Evolutionary conservation across 1,140 invertebrate genomes (phyloP).

Genomic region (Drosophila suzukii): DNA sequence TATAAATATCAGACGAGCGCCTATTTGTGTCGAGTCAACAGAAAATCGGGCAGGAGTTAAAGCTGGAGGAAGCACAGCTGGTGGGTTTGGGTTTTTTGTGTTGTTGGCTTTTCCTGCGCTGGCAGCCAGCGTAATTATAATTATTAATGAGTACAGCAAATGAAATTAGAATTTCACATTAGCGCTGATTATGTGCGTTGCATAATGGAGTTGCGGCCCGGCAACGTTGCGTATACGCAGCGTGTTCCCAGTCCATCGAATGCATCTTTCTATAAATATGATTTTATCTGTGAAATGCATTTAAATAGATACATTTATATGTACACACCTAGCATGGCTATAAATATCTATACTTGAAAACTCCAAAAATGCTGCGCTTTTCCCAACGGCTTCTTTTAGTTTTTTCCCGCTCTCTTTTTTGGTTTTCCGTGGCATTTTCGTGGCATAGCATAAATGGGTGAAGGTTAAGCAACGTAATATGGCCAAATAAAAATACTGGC

Average conservation of each 20-base stretch:
- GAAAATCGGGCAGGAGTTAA: conserved; percentile 34
- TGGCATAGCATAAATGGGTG: conserved; percentile 64
- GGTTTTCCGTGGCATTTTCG: conserved; percentile 25
- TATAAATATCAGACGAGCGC: conserved; percentile 69
- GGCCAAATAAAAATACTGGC: conserved; percentile 61
- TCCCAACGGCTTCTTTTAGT: conserved; percentile 10
- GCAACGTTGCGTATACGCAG: conserved; percentile 59
- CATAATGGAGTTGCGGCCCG: conserved; percentile 48
- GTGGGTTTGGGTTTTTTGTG: background rate
- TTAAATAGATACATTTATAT: conserved; percentile 10
- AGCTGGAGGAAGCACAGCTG: conserved; percentile 36
- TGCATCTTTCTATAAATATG: conserved; percentile 49
- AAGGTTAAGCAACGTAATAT: conserved; percentile 76
- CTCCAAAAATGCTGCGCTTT: conserved; percentile 28
- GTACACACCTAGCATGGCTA: conserved; percentile 1
- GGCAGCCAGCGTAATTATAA: conserved; percentile 59
- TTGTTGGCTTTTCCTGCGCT: conserved; percentile 5
- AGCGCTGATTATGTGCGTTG: conserved; percentile 64
- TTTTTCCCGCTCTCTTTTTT: background rate
- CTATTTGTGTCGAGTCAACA: conserved; percentile 60
- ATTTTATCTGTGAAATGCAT: conserved; percentile 22
- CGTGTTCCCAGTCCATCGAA: conserved; percentile 6
- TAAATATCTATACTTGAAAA: background rate
- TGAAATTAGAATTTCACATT: conserved; percentile 70
- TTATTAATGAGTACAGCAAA: conserved; percentile 72